A percentile compares a stretch with the other conserved stretches of the same genome.
Conservation (phyloP, 2,888 invertebrate species). For the Drosophila aldrichi region DNA sequence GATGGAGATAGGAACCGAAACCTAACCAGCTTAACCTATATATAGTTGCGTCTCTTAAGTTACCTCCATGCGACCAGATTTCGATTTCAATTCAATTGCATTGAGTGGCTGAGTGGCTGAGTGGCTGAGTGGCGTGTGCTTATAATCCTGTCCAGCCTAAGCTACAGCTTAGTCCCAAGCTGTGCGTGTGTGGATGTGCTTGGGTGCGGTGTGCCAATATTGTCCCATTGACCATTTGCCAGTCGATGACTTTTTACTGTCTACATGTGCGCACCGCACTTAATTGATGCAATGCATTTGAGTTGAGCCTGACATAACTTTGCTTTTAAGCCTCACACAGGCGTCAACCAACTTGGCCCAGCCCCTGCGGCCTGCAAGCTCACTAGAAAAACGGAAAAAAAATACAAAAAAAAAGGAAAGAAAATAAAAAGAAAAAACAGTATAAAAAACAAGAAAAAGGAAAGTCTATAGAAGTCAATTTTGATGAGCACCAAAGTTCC, state of each 20-base stretch:
- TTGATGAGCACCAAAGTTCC: background rate
- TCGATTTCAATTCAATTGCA: conserved; percentile 73
- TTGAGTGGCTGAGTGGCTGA: conserved; percentile 53
- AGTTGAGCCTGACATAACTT: conserved; percentile 69
- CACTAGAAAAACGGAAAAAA: conserved; percentile 2
- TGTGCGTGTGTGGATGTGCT: conserved; percentile 15
- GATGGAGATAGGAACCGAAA: conserved; percentile 2
- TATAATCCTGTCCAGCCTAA: conserved; percentile 54
- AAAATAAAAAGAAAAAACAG: background rate
- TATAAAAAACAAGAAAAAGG: background rate
- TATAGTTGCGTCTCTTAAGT: conserved; percentile 43
- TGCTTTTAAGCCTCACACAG: conserved; percentile 65
- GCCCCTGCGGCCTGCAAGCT: conserved; percentile 4
- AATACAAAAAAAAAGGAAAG: background rate
- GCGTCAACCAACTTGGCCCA: conserved; percentile 12
- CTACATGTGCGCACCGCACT: conserved; percentile 59
- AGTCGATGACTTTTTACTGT: conserved; percentile 74
- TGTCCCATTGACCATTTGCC: conserved; percentile 60
- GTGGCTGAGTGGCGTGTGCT: conserved; percentile 43
- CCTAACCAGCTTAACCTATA: conserved; percentile 30
- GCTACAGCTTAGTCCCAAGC: conserved; percentile 37
- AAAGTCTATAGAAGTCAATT: background rate
- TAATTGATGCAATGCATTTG: conserved; percentile 74
- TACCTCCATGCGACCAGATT: conserved; percentile 49
- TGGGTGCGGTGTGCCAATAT: conserved; percentile 15